Percentiles rank a stretch among this genome's conserved stretches.
Evolutionary conservation across 2,797 vertebrate genomes (phyloP).

Genomic region (Fratercula arctica): DNA sequence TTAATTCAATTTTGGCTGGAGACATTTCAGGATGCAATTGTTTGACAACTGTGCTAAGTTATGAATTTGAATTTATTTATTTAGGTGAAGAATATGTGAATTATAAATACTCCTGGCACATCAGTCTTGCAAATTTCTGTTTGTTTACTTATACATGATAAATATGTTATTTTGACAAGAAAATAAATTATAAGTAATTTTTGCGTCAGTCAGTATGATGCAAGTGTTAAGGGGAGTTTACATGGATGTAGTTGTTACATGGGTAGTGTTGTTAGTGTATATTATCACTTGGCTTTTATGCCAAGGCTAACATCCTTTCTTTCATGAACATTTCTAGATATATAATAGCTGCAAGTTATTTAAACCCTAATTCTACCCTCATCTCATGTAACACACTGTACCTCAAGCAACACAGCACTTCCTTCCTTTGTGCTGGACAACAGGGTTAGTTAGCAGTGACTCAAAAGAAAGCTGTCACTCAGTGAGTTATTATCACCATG

Average conservation of each 20-base stretch:
- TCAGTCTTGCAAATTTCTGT: not conserved
- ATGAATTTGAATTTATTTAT: not conserved
- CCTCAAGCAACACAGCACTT: not conserved
- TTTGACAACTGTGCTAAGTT: not conserved
- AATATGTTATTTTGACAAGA: not conserved
- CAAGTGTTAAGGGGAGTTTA: not conserved
- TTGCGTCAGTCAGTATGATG: not conserved
- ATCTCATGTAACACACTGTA: not conserved
- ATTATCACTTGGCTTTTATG: not conserved
- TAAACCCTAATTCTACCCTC: not conserved
- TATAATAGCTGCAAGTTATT: not conserved
- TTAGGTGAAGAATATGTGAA: not conserved
- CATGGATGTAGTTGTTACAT: not conserved
- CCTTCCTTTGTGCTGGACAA: not conserved
- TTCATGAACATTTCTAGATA: not conserved
- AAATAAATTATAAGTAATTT: not conserved
- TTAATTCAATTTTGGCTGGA: not conserved
- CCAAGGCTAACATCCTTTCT: slow-evolving; percentile 12
- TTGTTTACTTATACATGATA: not conserved
- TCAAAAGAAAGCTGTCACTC: not conserved
- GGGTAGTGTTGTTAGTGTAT: too few species aligned
- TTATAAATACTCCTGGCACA: not conserved
- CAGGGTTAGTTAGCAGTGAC: not conserved
- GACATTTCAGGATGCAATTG: not conserved
- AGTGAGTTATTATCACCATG: not conserved